phyloP scores from a whole-genome alignment of 2,888 invertebrate species.

The Hedya salicella region DNA sequence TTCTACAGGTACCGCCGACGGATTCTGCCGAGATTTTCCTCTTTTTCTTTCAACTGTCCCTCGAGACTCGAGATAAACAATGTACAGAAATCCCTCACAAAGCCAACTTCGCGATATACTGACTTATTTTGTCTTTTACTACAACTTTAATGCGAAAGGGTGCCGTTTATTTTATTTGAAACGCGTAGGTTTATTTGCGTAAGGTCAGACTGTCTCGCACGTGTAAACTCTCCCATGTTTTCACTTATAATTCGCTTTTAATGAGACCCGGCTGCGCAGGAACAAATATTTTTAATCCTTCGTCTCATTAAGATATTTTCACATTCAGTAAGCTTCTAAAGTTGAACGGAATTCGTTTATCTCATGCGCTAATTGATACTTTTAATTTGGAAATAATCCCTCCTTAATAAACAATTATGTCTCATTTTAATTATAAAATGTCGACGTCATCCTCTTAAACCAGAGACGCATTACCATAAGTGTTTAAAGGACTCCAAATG shows the following conservation, averaged over 20 bases:
- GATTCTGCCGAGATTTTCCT: slow-evolving; percentile 58
- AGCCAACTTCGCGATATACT: slow-evolving; percentile 45
- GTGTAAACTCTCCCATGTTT: slow-evolving; percentile 31
- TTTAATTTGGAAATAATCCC: no score
- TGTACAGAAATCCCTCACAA: slow-evolving; percentile 51
- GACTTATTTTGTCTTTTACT: slow-evolving; percentile 45
- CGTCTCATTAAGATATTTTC: slow-evolving; percentile 34
- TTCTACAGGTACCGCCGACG: slow-evolving; percentile 42
- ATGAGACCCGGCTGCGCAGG: slow-evolving; percentile 28
- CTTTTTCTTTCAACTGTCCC: slow-evolving; percentile 63
- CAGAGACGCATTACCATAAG: no score
- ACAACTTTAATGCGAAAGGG: slow-evolving; percentile 59
- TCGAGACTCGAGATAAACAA: slow-evolving; percentile 69
- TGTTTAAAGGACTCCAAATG: no score
- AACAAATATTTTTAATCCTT: slow-evolving; percentile 35
- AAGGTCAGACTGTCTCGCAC: slow-evolving; percentile 38
- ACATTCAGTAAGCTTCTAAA: slow-evolving; percentile 2
- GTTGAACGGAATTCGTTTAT: not conserved
- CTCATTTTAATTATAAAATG: no score
- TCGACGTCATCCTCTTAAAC: no score
- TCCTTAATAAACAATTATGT: no score
- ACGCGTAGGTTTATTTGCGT: slow-evolving; percentile 38
- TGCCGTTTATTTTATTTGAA: slow-evolving; percentile 56
- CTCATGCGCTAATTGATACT: not conserved
- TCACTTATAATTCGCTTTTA: slow-evolving; percentile 40